Evolutionary conservation across 2,113 vertebrate genomes (phyloP).

Genomic region (Stomatorhinus ivindoensis): DNA sequence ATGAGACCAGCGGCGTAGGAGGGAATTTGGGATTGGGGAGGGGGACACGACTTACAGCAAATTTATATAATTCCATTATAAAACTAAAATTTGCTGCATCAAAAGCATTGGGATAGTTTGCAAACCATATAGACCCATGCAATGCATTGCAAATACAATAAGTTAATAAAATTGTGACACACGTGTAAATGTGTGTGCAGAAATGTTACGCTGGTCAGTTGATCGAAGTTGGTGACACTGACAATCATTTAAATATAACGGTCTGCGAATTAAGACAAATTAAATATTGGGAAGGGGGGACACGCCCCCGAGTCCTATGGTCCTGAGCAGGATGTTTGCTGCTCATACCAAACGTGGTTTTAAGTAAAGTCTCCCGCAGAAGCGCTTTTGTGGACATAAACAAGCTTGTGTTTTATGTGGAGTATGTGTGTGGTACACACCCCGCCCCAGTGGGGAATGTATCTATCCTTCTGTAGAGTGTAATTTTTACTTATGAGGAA

Average conservation of each 20-base stretch:
- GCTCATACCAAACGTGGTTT: neutral
- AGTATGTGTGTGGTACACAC: neutral
- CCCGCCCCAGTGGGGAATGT: neutral
- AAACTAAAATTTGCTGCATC: neutral
- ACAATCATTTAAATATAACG: neutral
- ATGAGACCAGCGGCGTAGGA: neutral
- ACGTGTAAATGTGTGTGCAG: neutral
- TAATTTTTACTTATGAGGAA: constrained; percentile 37
- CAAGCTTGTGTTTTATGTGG: neutral
- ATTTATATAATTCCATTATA: too few species aligned
- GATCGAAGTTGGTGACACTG: neutral
- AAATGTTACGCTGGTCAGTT: neutral
- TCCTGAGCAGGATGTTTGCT: neutral
- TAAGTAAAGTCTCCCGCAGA: neutral
- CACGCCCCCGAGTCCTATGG: neutral
- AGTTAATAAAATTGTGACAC: neutral
- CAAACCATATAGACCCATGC: neutral
- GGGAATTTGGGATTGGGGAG: neutral
- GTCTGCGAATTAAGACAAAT: neutral
- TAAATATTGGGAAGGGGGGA: neutral
- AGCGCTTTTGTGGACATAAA: neutral
- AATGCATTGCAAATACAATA: too few species aligned
- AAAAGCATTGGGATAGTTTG: neutral
- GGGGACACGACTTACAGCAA: neutral
- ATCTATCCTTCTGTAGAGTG: constrained; percentile 34